Base-by-base conservation (phyloP, 2,888 invertebrate species). In the Sicus ferrugineus region DNA sequence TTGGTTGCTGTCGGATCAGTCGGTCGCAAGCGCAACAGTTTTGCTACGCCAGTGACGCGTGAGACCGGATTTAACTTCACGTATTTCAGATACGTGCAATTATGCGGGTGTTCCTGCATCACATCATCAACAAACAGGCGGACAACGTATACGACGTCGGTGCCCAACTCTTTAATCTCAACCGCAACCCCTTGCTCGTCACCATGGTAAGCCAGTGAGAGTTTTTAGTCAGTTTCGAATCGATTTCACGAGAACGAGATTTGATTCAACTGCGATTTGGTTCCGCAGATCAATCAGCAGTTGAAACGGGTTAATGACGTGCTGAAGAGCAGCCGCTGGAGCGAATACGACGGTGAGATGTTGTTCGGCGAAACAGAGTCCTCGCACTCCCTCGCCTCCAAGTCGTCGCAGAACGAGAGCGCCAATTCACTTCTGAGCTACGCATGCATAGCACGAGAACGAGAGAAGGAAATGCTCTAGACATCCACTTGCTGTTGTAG, bases 21-120 rank as follows among this genome's bases (percentile, higher is more conserved):
- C n/a, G n/a, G n/a, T n/a, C n/a, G n/a, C n/a, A n/a, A n/a, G n/a
- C n/a, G 19, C n/a, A n/a, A 48, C n/a, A n/a, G n/a, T n/a, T n/a
- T n/a, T n/a, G n/a, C n/a, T n/a, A n/a, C n/a, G n/a, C n/a, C n/a
- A n/a, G n/a, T n/a, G n/a, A n/a, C n/a, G n/a, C n/a, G n/a, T n/a
- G n/a, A n/a, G n/a, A n/a, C n/a, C n/a, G n/a, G n/a, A n/a, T n/a
- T n/a, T n/a, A n/a, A 38, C 5, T 31, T 34, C 19, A 16, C 11
- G 14, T n/a, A 46, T 46, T 28, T n/a, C 34, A 81, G 81, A 73
- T 82, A 48, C 78, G 82, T 2, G 81, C 81, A 26, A 79, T 81
- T 14, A 73, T 81, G 38, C 77, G 81, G 5, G 79, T 82, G 1
- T 76, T 81, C 14, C 70, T 81, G 30, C 76, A 78, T 31, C 75